phyloP scores from a whole-genome alignment of 2,888 invertebrate species.

The Diplazon laetatorius region DNA sequence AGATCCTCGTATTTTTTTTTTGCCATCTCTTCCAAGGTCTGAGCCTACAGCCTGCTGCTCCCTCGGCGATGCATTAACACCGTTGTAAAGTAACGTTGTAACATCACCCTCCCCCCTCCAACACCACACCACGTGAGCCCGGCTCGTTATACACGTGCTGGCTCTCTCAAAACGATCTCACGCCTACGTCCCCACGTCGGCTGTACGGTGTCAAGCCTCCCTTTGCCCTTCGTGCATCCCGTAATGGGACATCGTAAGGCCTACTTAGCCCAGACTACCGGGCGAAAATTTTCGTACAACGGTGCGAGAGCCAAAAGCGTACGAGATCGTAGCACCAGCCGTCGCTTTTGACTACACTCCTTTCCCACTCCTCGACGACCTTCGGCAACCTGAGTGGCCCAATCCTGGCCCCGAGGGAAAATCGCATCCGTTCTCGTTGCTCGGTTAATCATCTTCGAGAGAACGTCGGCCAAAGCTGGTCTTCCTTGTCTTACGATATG shows the following conservation, averaged over 20 bases:
- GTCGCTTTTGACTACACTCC: too few species aligned
- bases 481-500: neutral
- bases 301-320: conserved; percentile 49
- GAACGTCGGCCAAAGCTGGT: neutral
- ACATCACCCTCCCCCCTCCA: too few species aligned
- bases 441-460: neutral
- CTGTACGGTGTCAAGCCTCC: conserved; percentile 17
- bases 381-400: conserved; percentile 18
- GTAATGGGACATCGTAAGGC: conserved; percentile 74
- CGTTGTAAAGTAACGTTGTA: conserved; percentile 62
- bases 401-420: conserved; percentile 35
- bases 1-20: conserved; percentile 46
- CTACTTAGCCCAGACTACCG: conserved; percentile 70
- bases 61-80: conserved; percentile 59
- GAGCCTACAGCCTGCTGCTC: conserved; percentile 47
- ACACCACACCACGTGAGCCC: conserved; percentile 30
- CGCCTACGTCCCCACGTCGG: neutral
- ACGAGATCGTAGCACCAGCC: conserved; percentile 48
- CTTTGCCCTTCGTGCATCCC: conserved; percentile 59
- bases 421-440: conserved; percentile 22
- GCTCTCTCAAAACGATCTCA: conserved; percentile 11
- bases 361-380: conserved; percentile 22
- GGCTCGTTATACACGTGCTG: conserved; percentile 42
- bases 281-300: conserved; percentile 69
- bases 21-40: conserved; percentile 27